Evolutionary conservation across 2,888 invertebrate species (phyloP), one percentile per base, ranked within the genome.

Genomic region (Sthenelais limicola): DNA sequence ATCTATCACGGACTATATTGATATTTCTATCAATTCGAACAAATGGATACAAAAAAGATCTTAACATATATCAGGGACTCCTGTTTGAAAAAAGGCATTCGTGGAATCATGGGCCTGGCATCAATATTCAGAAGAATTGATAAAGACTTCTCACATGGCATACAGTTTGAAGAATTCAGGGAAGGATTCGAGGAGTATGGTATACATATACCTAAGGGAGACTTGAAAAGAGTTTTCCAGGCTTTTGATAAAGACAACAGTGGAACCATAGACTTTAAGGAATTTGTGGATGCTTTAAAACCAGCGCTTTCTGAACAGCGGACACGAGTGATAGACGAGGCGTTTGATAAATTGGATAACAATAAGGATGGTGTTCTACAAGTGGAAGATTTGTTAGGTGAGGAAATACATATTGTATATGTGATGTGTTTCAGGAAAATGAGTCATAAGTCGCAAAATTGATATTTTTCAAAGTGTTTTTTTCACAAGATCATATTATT

Each of bases 221-320:
- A 99, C 90, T 98, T 99, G 98, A 96, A 96, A 82, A 95, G 96
- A 68, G 99, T 99, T 33, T 98, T 98, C 0, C 97, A 98, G 88
- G 92, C 97, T 85, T 99, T 99, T 86, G 99, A 99, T 90, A 92
- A 95, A 78, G 96, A 98, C 84, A 94, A 94, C 75, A 93, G 96
- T 88, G 98, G 98, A 12, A 91, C 94, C 82, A 98, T 99, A 82
- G 98, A 98, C 89, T 98, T 98, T 94, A 97, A 97, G 89, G 97
- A 99, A 89, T 99, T 99, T 90, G 97, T 99, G 79, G 96, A 97
- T 0, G 98, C 98, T 0, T 90, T 99, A 48, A 90, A 97, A 81
- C 97, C 98, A 9, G 38, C 62, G 2, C 62, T 62, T 24, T 12
- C 35, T 12, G 9, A 5, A 26, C 43, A 43, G n/a, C 71, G 85